These are phyloP conservation scores for Microtus montanus DNA, from an alignment of 2,113 vertebrate genomes.

Conservation along the genomic window DNA sequence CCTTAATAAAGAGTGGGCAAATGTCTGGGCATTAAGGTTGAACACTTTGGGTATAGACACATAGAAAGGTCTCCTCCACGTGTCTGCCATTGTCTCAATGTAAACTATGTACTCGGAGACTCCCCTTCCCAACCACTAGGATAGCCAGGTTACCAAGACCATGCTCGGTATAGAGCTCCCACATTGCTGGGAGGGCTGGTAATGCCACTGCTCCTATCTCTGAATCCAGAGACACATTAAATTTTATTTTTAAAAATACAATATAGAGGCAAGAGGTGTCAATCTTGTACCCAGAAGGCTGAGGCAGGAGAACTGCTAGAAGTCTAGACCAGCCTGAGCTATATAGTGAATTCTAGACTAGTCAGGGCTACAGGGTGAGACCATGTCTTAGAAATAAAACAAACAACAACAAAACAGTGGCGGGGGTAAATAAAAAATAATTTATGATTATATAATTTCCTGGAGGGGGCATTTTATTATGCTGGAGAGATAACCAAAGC, in stretches of 20 bases:
- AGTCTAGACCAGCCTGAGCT: not conserved
- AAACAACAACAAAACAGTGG: not conserved
- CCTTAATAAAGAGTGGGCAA: not conserved
- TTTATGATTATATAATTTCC: not conserved
- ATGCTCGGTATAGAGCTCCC: not conserved
- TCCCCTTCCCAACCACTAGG: not conserved
- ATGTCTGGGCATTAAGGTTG: not conserved
- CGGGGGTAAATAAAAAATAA: not conserved
- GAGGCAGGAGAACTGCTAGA: not conserved
- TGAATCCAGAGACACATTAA: not conserved
- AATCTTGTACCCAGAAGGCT: not conserved
- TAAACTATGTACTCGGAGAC: not conserved
- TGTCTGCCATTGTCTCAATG: not conserved
- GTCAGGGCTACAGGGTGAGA: not conserved
- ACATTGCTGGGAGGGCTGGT: not conserved
- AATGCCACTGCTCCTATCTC: not conserved
- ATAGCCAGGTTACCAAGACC: not conserved
- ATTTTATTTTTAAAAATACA: not conserved
- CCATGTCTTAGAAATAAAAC: not conserved
- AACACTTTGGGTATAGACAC: not conserved
- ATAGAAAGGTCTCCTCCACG: not conserved
- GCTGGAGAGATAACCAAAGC: not conserved
- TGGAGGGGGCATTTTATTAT: not conserved
- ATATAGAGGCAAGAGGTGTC: not conserved
- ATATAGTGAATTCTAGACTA: not conserved